These are phyloP conservation scores for Sparus aurata DNA, from an alignment of 2,797 vertebrate species.

Conservation along the genomic window DNA sequence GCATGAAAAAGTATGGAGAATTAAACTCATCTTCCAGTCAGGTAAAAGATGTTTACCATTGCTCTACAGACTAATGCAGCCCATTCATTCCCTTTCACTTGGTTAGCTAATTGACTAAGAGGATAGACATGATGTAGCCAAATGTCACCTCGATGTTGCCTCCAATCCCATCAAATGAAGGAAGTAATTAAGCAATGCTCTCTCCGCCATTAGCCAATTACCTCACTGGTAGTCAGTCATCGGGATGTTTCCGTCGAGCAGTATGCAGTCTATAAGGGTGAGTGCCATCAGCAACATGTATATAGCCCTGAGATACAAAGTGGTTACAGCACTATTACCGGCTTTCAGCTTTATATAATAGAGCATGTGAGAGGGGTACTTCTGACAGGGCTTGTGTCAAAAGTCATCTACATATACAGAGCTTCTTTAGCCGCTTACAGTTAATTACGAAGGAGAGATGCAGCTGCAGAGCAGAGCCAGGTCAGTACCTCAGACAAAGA, in stretches of 20 bases:
- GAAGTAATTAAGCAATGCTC: constrained; percentile 72
- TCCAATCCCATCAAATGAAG: constrained; percentile 65
- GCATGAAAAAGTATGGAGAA: constrained; percentile 46
- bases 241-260: constrained; percentile 46
- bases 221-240: constrained; percentile 55
- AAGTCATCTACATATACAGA: constrained; percentile 9
- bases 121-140: constrained; percentile 63
- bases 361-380: neutral
- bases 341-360: constrained; percentile 25
- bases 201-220: constrained; percentile 72
- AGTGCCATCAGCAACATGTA: constrained; percentile 34
- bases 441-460: constrained; percentile 1
- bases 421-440: neutral
- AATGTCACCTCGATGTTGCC: constrained; percentile 63
- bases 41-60: constrained; percentile 48
- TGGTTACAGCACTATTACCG: constrained; percentile 37
- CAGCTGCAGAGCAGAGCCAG: neutral
- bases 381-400: constrained; percentile 12
- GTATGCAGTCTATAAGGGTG: constrained; percentile 15
- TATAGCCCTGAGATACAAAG: constrained; percentile 36
- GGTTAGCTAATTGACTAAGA: constrained; percentile 70
- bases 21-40: constrained; percentile 43
- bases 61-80: constrained; percentile 51
- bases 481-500: neutral
- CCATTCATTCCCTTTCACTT: constrained; percentile 59